A percentile compares a stretch with the other conserved stretches of the same genome.
phyloP scores from a whole-genome alignment of 2,797 vertebrate genomes.

The Paguma larvata region DNA sequence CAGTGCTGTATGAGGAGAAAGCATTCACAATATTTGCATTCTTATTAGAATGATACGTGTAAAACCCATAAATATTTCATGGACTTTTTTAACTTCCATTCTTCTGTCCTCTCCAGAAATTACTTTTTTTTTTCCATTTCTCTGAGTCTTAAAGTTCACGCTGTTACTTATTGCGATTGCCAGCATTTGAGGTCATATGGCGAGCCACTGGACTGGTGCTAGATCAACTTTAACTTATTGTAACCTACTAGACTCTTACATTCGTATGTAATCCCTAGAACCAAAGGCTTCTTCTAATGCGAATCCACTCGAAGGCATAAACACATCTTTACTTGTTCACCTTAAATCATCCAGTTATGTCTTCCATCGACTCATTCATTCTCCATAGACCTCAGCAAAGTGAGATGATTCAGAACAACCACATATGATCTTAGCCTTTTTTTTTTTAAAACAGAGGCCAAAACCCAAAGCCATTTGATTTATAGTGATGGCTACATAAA shows the following conservation, averaged over 20 bases:
- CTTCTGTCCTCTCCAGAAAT: slow-evolving; percentile 57
- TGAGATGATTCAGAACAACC: neutral
- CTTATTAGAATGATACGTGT: slow-evolving; percentile 67
- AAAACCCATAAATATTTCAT: slow-evolving; percentile 82
- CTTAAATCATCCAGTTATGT: neutral
- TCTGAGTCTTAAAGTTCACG: slow-evolving; percentile 25
- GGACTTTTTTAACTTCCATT: slow-evolving; percentile 56
- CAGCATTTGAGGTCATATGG: neutral
- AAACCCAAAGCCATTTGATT: neutral
- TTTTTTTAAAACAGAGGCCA: neutral
- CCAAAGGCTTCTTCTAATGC: neutral
- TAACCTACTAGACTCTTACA: neutral
- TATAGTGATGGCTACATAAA: neutral
- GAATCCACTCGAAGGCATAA: neutral
- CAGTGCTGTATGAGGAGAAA: slow-evolving; percentile 84
- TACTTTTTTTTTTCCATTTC: slow-evolving; percentile 45
- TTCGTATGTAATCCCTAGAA: neutral
- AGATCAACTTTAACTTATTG: neutral
- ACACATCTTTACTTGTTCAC: neutral
- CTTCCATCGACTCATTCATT: neutral
- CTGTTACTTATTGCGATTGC: slow-evolving; percentile 11
- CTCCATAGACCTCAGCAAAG: neutral
- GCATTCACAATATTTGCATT: slow-evolving; percentile 85
- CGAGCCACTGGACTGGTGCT: neutral
- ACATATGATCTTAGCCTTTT: neutral